Conservation (phyloP, 2,888 invertebrate species). For the Gymnosoma rotundatum region DNA sequence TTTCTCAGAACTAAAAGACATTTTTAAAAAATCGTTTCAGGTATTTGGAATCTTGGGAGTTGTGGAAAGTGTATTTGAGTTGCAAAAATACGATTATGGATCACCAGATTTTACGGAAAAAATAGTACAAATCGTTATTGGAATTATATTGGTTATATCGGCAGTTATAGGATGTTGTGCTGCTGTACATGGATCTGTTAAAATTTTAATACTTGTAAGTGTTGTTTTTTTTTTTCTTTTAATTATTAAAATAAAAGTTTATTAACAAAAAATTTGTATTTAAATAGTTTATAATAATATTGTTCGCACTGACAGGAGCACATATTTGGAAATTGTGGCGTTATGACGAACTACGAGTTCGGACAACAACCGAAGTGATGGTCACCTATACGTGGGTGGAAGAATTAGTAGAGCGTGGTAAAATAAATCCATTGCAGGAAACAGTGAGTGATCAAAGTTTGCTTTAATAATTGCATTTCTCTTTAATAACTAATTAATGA, state of each 20-base stretch:
- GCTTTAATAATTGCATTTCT: no score
- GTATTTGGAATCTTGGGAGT: constrained; percentile 75
- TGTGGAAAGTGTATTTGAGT: constrained; percentile 75
- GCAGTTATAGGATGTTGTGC: constrained; percentile 77
- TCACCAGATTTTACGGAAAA: constrained; percentile 74
- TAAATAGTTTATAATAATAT: constrained; percentile 74
- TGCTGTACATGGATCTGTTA: constrained; percentile 77
- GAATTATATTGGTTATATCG: constrained; percentile 73
- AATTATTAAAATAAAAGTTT: background rate
- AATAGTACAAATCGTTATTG: constrained; percentile 74
- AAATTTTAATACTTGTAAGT: constrained; percentile 75
- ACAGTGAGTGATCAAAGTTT: constrained; percentile 68
- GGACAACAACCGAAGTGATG: constrained; percentile 72
- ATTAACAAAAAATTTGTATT: background rate
- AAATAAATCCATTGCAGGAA: constrained; percentile 75
- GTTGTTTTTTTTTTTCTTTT: background rate
- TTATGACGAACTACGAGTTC: constrained; percentile 75
- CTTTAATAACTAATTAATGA: no score
- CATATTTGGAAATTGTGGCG: constrained; percentile 76
- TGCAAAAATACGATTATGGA: constrained; percentile 74
- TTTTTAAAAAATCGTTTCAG: constrained; percentile 64
- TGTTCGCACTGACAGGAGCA: constrained; percentile 72
- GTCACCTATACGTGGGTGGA: constrained; percentile 76
- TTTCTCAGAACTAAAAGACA: no score
- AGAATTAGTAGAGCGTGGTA: constrained; percentile 74